Evolutionary conservation across 2,113 vertebrate genomes (phyloP), one percentile per base, ranked within the genome.

Genomic region (Pedionomus torquatus): DNA sequence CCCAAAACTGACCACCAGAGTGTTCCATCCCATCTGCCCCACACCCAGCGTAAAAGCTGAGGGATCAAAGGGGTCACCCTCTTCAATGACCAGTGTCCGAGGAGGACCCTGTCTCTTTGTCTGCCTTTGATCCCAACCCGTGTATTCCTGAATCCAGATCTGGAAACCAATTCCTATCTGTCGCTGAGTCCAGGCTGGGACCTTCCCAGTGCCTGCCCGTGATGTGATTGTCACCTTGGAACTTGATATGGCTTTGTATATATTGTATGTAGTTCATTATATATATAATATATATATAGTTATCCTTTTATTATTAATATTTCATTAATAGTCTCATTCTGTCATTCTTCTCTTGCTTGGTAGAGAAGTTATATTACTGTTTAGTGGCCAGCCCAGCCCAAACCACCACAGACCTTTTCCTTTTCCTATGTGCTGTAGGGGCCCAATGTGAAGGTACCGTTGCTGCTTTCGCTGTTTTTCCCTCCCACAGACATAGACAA

Each of bases 391-490:
- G 10, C 61, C 15, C n/a, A 61, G 35, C 60, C 39, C 39, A 64
- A 64, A 64, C 26, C 39, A 14, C 17, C 3, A 6, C 39, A 30
- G 33, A 28, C 75, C 21, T n/a, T 66, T 90, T 54, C 57, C 43
- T 9, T 51, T 64, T 48, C 44, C 60, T n/a, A 0, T 1, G 0
- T 17, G 8, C 4, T 13, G 24, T 0, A 39, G 19, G 30, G 18
- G 16, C 30, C 19, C 58, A 58, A 1, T n/a, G 30, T 2, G 2
- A 52, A 30, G 46, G 23, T 43, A 30, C 19, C 19, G 46, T 7
- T 91, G 46, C 49, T 83, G 68, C 9, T n/a, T n/a, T n/a, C n/a
- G n/a, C n/a, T n/a, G n/a, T n/a, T n/a, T n/a, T n/a, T n/a, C n/a
- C n/a, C n/a, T n/a, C n/a, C n/a, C n/a, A n/a, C n/a, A n/a, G n/a